These are phyloP conservation scores for Sorex fumeus DNA, from an alignment of 2,113 vertebrate genomes.

Conservation along the genomic window DNA sequence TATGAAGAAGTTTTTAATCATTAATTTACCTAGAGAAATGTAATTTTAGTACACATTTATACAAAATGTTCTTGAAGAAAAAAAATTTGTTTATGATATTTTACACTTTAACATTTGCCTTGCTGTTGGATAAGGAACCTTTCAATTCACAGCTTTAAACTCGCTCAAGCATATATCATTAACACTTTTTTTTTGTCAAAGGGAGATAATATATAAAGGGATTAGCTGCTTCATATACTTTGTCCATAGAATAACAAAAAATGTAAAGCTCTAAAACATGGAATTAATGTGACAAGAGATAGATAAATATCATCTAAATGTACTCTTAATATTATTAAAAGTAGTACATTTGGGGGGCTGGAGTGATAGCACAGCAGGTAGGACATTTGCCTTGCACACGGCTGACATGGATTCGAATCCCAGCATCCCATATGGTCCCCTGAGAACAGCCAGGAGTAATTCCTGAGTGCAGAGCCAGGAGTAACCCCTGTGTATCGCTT, in stretches of 20 bases:
- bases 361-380: no score
- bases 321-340: constrained; percentile 25
- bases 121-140: constrained; percentile 1
- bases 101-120: constrained; percentile 60
- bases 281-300: constrained; percentile 28
- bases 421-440: no score
- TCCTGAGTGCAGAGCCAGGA: no score
- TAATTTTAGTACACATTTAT: no score
- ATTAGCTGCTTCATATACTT: constrained; percentile 40
- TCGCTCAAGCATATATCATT: constrained; percentile 40
- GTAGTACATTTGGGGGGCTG: no score
- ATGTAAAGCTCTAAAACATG: constrained; percentile 38
- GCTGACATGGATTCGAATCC: no score
- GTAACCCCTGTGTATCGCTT: no score
- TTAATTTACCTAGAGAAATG: constrained; percentile 70
- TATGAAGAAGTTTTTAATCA: constrained; percentile 58
- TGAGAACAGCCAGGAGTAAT: no score
- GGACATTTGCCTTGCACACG: no score
- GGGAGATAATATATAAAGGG: constrained; percentile 14
- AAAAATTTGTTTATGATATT: constrained; percentile 17
- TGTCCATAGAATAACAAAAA: constrained; percentile 19
- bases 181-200: constrained; percentile 27
- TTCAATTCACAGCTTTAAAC: constrained; percentile 27
- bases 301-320: constrained; percentile 51
- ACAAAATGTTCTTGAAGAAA: constrained; percentile 45